Evolutionary conservation across 1,140 invertebrate genomes (phyloP), one percentile per base, ranked within the genome.

Genomic region (Oscheius sp.): DNA sequence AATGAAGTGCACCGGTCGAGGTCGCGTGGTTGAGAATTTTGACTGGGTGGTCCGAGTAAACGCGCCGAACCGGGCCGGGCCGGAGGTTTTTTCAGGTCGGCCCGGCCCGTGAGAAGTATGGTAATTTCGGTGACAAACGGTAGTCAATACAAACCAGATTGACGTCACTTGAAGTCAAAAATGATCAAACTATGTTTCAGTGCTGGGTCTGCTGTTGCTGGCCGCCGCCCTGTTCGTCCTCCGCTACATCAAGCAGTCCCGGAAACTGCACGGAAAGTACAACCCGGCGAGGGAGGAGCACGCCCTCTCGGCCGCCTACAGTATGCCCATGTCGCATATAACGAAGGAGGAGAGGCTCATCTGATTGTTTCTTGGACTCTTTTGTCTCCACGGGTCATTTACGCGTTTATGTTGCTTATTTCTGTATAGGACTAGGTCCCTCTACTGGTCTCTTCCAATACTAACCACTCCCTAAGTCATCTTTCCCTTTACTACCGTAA

Each of bases 181-280:
- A n/a, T n/a, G n/a, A n/a, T 42, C 38, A 42, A 42, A 42, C 7
- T 42, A 42, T 31, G 32, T 68, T 80, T 68, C 68, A 81, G 79
- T 79, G 36, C 72, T 79, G 3, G 49, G 71, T 3, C 46, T 79
- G 10, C 23, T 76, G 7, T 55, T 79, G 29, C 65, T 79, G 32
- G 69, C 78, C 18, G 59, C 73, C 26, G 58, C 42, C 32, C 31
- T 80, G 28, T 79, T 80, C 63, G 66, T 79, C 32, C 68, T 75
- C 3, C 72, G 79, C 15, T 79, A 80, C 64, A 70, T 79, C 20
- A 61, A 77, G 35, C 65, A 80, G 35, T 68, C 62, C 13, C 73
- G 79, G 13, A 74, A 79, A 63, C 67, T 79, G 13, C 79, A 79
- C 58, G 79, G 79, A 45, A 79, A 79, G 38, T 79, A 79, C 77